Evolutionary conservation across 2,888 invertebrate species (phyloP).

Genomic region (Leuctra nigra): DNA sequence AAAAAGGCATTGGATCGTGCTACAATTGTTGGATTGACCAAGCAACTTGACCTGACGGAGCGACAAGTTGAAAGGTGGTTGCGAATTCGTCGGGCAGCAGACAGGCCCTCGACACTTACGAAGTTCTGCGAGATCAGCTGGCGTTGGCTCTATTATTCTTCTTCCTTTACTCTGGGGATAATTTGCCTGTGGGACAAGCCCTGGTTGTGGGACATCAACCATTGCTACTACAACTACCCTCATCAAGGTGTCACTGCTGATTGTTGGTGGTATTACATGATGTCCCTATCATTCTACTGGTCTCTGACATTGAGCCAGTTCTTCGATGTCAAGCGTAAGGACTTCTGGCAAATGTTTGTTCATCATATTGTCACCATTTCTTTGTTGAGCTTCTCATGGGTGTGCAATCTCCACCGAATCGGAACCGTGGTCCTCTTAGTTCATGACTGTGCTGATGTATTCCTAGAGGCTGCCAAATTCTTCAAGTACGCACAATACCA

Average conservation of each 20-base stretch:
- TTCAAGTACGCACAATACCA: conserved; percentile 46
- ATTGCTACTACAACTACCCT: conserved; percentile 78
- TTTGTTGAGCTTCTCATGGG: conserved; percentile 50
- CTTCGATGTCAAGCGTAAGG: conserved; percentile 44
- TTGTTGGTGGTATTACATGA: conserved; percentile 55
- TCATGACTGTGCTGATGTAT: conserved; percentile 42
- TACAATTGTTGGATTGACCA: conserved; percentile 68
- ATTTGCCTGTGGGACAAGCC: conserved; percentile 81
- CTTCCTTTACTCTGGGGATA: conserved; percentile 74
- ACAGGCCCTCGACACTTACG: conserved; percentile 78
- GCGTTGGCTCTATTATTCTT: conserved; percentile 79
- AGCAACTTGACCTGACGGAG: conserved; percentile 75
- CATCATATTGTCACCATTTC: conserved; percentile 52
- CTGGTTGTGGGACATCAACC: conserved; percentile 87
- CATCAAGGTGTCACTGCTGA: conserved; percentile 71
- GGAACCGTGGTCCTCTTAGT: conserved; percentile 49
- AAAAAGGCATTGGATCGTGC: conserved; percentile 68
- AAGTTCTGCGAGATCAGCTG: conserved; percentile 88
- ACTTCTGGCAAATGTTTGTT: conserved; percentile 51
- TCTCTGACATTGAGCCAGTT: conserved; percentile 48
- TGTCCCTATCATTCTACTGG: conserved; percentile 51
- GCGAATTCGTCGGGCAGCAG: conserved; percentile 72
- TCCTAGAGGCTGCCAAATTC: conserved; percentile 46
- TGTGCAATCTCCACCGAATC: conserved; percentile 48
- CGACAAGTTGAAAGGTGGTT: conserved; percentile 90